Base-by-base conservation (phyloP, 2,888 invertebrate genomes). In the Protonemura montana region DNA sequence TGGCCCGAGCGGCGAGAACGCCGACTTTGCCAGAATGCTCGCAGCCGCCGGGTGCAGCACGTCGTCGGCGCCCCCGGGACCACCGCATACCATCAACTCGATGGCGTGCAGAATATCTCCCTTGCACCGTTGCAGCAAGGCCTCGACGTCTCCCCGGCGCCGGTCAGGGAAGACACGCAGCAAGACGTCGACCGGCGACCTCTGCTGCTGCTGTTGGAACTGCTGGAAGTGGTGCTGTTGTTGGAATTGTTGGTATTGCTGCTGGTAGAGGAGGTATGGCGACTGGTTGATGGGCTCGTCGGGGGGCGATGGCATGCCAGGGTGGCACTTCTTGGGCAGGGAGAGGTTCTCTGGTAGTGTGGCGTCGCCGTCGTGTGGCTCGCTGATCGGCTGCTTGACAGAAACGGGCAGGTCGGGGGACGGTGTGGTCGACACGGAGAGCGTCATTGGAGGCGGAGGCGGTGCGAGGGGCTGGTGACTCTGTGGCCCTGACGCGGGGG, bases 131-230 rank as follows among this genome's bases (percentile, higher is more conserved):
- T 96, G 95, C 27, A 98, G 92, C 81, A 97, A 94, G 2, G 95
- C 94, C 91, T 98, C 98, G 0, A 98, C 96, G 90, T 98, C 97
- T 84, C 94, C 95, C 83, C 97, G 93, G 89, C 97, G 95, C 89
- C 97, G 94, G 89, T 96, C 95, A 0, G 98, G 98, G 90, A 98
- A 98, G 0, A 98, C 97, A 89, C 98, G 94, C 89, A 96, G 94
- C 13, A 98, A 93, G 0, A 98, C 96, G 90, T 98, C 98, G 0
- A 98, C 94, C 0, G 98, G 97, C 0, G 97, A 96, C 85, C 96
- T 93, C 89, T 93, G 91, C 85, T 90, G 90, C 81, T 85, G 86
- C 90, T 91, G 87, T 81, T 82, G 86, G 86, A 77, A 78, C 82
- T 87, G 87, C 85, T 86, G 86, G 76, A 87, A 88, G 86, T 88